A percentile compares a stretch with the other conserved stretches of the same genome.
Evolutionary conservation across 2,888 invertebrate genomes (phyloP).

Genomic region (Sturmia bella): DNA sequence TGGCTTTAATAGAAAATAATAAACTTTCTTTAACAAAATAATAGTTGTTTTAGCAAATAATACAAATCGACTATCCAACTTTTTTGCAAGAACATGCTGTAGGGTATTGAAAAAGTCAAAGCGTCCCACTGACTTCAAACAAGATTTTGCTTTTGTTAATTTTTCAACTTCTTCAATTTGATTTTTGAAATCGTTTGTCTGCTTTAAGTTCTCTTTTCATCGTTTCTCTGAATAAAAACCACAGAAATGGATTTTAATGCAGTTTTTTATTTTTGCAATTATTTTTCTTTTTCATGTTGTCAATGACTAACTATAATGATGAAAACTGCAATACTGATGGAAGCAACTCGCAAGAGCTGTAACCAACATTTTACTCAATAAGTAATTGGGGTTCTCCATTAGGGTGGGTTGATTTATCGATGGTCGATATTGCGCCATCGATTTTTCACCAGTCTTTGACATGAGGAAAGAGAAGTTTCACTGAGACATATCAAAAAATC

Average conservation of each 20-base stretch:
- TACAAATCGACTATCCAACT: background rate
- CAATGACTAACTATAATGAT: constrained; percentile 21
- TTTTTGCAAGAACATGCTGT: background rate
- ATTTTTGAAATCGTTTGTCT: background rate
- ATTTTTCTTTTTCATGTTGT: constrained; percentile 2
- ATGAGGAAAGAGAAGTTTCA: too few species aligned
- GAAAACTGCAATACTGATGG: constrained; percentile 7
- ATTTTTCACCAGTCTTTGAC: too few species aligned
- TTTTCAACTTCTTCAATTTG: background rate
- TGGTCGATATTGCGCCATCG: too few species aligned
- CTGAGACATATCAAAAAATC: too few species aligned
- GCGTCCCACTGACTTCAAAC: background rate
- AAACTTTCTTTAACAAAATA: too few species aligned
- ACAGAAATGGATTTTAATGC: constrained; percentile 7
- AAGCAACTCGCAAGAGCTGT: constrained; percentile 16
- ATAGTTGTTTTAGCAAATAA: background rate
- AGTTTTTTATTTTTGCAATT: background rate
- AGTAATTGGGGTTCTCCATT: constrained; percentile 10
- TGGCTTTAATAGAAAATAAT: too few species aligned
- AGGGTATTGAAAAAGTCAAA: background rate
- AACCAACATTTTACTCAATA: constrained; percentile 32
- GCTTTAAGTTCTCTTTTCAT: background rate
- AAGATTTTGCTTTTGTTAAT: constrained; percentile 5
- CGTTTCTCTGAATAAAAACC: constrained; percentile 3
- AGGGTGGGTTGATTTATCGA: too few species aligned